Conservation (phyloP, 2,113 vertebrate genomes). For the Philantomba maxwellii region DNA sequence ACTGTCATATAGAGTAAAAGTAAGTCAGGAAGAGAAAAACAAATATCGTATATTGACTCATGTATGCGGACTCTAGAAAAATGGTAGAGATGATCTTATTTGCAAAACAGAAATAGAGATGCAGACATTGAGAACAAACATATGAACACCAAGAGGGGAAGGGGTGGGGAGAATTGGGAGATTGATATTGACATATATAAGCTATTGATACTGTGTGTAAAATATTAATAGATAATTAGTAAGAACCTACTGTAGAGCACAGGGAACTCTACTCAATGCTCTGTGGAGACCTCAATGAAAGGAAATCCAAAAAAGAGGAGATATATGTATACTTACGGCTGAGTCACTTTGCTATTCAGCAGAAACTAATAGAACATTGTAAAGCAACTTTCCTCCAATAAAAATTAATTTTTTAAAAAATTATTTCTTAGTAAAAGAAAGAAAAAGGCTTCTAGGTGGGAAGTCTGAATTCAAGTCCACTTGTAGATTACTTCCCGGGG, state of each 20-base stretch:
- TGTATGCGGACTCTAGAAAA: neutral
- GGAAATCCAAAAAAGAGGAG: neutral
- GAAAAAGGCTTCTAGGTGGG: accelerated
- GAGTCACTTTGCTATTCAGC: neutral
- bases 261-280: neutral
- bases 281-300: neutral
- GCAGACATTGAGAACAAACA: neutral
- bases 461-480: no score
- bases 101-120: neutral
- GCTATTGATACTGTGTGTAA: neutral
- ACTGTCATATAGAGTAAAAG: neutral
- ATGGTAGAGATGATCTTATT: neutral
- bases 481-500: no score
- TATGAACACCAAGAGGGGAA: neutral
- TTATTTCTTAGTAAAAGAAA: neutral
- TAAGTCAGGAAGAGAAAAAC: neutral
- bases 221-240: neutral
- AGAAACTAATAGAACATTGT: neutral
- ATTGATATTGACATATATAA: neutral
- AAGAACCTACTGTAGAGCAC: neutral
- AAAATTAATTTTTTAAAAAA: neutral
- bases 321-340: neutral
- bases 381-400: neutral
- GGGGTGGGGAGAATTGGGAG: neutral
- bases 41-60: neutral